Conservation (phyloP, 1,140 invertebrate genomes). For the Trinorchestia longiramus region DNA sequence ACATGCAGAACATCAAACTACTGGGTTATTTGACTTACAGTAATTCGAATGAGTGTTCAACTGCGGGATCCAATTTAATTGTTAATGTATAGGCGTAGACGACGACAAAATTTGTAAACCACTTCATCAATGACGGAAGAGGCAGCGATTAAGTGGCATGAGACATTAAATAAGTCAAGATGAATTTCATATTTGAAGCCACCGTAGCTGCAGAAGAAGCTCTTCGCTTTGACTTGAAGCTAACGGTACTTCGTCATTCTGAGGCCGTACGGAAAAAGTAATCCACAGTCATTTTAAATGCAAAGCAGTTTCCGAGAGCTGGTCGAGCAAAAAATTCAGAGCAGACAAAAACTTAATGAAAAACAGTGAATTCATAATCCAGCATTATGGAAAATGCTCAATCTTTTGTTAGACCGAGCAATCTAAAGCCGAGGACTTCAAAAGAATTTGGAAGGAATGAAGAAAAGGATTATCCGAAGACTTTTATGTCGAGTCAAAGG, state of each 20-base stretch:
- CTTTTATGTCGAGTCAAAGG: background rate
- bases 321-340: background rate
- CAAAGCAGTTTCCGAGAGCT: background rate
- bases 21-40: background rate
- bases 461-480: background rate
- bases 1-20: background rate
- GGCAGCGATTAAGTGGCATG: background rate
- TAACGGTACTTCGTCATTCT: background rate
- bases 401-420: background rate
- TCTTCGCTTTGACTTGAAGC: background rate
- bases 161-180: background rate
- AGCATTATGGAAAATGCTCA: background rate
- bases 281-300: background rate
- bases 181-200: background rate
- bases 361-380: slow-evolving; percentile 27
- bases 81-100: background rate
- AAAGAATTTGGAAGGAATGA: background rate
- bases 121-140: background rate
- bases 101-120: background rate
- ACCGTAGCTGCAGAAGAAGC: background rate
- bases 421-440: background rate
- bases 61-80: background rate
- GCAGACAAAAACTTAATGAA: slow-evolving; percentile 15
- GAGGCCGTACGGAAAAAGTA: background rate
- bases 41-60: background rate